Percentiles rank a stretch among this genome's conserved stretches.
Evolutionary conservation across 1,140 invertebrate species (phyloP).

Genomic region (Drosophila serrata): DNA sequence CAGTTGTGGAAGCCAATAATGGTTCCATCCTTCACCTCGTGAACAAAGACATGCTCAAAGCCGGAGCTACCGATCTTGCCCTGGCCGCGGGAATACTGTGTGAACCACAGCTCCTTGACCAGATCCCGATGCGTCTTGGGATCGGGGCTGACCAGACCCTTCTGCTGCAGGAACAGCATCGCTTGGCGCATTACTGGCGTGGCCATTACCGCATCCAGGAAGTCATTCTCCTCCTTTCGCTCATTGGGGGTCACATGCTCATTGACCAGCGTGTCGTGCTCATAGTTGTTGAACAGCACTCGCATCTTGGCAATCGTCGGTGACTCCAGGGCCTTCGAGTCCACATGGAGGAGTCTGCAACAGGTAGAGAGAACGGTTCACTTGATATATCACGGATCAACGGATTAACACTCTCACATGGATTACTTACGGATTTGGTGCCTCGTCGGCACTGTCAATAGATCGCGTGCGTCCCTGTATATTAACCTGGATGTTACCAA

Average conservation of each 20-base stretch:
- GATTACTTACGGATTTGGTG: constrained; percentile 89
- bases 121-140: constrained; percentile 90
- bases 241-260: constrained; percentile 92
- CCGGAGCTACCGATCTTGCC: constrained; percentile 92
- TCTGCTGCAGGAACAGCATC: constrained; percentile 90
- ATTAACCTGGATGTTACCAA: constrained; percentile 89
- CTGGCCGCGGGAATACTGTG: constrained; percentile 91
- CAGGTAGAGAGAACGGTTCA: neutral
- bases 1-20: constrained; percentile 95
- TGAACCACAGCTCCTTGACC: constrained; percentile 92
- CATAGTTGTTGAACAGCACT: constrained; percentile 91
- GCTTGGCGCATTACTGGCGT: constrained; percentile 91
- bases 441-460: constrained; percentile 89
- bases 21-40: constrained; percentile 92
- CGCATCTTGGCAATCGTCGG: constrained; percentile 89
- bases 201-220: constrained; percentile 91
- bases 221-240: constrained; percentile 90
- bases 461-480: constrained; percentile 90
- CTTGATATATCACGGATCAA: neutral
- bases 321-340: constrained; percentile 74
- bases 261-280: constrained; percentile 89
- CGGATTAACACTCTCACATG: neutral
- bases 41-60: constrained; percentile 95
- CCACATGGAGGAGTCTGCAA: constrained; percentile 63
- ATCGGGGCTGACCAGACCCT: constrained; percentile 88